Evolutionary conservation across 2,113 vertebrate species (phyloP), one percentile per base, ranked within the genome.

Genomic region (Cyanocitta stelleri): DNA sequence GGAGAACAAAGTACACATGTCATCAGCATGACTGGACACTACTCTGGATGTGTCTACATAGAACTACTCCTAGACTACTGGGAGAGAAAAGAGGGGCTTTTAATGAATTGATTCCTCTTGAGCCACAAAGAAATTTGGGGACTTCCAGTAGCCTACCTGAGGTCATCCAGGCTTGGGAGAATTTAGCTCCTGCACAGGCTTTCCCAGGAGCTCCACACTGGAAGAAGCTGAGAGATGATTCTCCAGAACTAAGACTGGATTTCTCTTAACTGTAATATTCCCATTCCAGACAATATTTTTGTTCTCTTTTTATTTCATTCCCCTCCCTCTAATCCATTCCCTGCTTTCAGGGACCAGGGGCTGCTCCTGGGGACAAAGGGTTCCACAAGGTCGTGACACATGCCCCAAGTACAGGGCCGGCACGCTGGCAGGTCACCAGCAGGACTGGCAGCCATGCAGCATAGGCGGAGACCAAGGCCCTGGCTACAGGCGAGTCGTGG

Each of bases 401-500:
- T 14, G 54, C 18, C 22, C 52, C 0, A 0, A 48, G 41, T 7
- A 23, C 19, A 27, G 33, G 33, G 14, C 27, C 2, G 2, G 21
- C 16, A 13, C 0, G 0, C 32, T 26, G 48, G 27, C 39, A 46
- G 29, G 7, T 63, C 68, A 54, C 39, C 49, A 46, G 33, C 58
- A 63, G 33, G 81, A 54, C 9, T 54, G 68, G 33, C 27, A 22
- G 48, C 48, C 17, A 20, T 0, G 1, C 24, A 10, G 46, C 32
- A 35, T 0, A 20, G n/a, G 46, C 37, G 35, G 10, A 32, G 16
- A 8, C 26, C 26, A 5, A 26, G 32, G 35, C 13, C 26, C 7
- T 32, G 68, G 17, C 39, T 22, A 20, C 21, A 26, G 39, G 26
- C 0, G 0, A 20, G 16, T 35, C 32, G 30, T 0, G 1, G 5